These are phyloP conservation scores for Poeciliopsis retropinna DNA, from an alignment of 2,113 vertebrate species.

Conservation along the genomic window DNA sequence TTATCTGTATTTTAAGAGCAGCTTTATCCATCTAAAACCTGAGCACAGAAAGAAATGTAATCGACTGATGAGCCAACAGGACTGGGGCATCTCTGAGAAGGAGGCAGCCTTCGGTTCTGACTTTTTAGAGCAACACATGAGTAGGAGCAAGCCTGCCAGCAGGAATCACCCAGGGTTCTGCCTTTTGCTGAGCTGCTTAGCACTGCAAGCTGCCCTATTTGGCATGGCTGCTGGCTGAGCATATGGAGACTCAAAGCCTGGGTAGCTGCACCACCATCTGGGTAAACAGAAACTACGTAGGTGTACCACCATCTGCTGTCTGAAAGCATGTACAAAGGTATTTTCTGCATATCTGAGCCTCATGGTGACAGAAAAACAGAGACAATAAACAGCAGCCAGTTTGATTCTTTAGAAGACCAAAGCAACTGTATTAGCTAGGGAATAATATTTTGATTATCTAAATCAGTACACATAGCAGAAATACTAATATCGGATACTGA, in stretches of 20 bases:
- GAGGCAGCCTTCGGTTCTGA: not conserved
- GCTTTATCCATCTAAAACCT: slow-evolving; percentile 20
- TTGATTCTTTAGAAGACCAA: not conserved
- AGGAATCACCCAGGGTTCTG: slow-evolving; percentile 18
- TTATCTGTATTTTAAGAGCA: slow-evolving; percentile 17
- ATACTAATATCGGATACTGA: too few relatives aligned
- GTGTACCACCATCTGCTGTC: slow-evolving; percentile 73
- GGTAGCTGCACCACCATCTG: slow-evolving; percentile 61
- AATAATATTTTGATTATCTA: not conserved
- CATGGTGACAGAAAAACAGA: slow-evolving; percentile 26
- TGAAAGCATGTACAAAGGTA: slow-evolving; percentile 55
- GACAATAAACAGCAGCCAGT: not conserved
- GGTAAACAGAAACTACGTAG: slow-evolving; percentile 58
- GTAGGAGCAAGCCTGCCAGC: not conserved
- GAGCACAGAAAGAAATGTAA: not conserved
- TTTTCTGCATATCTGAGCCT: slow-evolving; percentile 3
- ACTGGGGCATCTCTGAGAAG: not conserved
- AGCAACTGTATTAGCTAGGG: not conserved
- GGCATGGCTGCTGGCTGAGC: slow-evolving; percentile 40
- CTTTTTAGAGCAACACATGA: slow-evolving; percentile 7
- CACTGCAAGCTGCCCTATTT: slow-evolving; percentile 51
- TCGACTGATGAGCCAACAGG: slow-evolving; percentile 24
- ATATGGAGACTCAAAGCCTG: slow-evolving; percentile 55
- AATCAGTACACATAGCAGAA: too few relatives aligned
- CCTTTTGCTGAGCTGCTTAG: slow-evolving; percentile 48